These are phyloP conservation scores for Diuraphis noxia DNA, from an alignment of 1,140 invertebrate species.

Conservation along the genomic window DNA sequence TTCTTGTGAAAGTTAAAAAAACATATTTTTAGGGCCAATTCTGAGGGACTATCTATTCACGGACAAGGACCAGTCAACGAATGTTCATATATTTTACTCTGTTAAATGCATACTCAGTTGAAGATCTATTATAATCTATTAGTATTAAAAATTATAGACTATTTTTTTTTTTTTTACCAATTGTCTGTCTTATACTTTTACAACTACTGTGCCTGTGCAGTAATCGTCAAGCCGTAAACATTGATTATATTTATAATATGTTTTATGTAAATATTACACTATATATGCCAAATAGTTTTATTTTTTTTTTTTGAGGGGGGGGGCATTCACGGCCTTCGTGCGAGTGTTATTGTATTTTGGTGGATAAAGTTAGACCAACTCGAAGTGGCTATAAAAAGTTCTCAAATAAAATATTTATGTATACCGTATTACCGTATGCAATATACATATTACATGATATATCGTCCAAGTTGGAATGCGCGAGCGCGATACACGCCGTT, in stretches of 20 bases:
- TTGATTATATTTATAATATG: not conserved
- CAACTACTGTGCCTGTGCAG: not conserved
- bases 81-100: not conserved
- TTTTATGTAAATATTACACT: not conserved
- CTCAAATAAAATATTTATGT: slow-evolving; percentile 20
- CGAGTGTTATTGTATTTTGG: not conserved
- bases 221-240: not conserved
- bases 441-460: not conserved
- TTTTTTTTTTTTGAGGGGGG: slow-evolving; percentile 9
- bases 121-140: not conserved
- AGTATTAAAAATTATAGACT: not conserved
- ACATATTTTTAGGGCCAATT: not conserved
- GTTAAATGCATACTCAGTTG: not conserved
- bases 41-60: not conserved
- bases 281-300: not conserved
- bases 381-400: slow-evolving; percentile 20
- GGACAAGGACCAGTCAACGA: not conserved
- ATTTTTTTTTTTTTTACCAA: not conserved
- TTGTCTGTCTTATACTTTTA: slow-evolving; percentile 5
- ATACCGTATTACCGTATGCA: not conserved
- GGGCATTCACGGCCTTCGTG: not conserved
- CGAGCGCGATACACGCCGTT: not conserved
- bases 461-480: not conserved
- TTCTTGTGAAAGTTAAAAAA: not conserved
- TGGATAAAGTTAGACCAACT: not conserved